phyloP scores from a whole-genome alignment of 2,113 vertebrate species.

The Calidris pygmaea region DNA sequence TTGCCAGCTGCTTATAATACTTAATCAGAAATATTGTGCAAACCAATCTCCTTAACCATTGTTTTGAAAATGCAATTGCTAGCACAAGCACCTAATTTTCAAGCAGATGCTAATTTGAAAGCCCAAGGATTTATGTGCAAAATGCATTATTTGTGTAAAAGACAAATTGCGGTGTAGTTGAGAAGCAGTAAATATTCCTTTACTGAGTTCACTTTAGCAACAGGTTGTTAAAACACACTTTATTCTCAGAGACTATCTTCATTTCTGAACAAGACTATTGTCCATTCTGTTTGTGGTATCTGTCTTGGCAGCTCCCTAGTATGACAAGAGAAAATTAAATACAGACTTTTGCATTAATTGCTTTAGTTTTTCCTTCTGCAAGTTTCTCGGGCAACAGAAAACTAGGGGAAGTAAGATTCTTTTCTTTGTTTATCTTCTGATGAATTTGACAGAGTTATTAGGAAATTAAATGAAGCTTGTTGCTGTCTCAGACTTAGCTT shows the following conservation, averaged over 20 bases:
- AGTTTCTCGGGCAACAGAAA: background rate
- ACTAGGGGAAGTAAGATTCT: background rate
- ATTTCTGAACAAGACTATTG: background rate
- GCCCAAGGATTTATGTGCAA: background rate
- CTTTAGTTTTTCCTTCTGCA: background rate
- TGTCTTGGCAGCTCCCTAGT: background rate
- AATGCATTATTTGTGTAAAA: background rate
- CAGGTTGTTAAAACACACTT: background rate
- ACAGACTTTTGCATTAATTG: background rate
- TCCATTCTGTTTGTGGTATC: background rate
- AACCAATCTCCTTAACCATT: background rate
- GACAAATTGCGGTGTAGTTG: background rate
- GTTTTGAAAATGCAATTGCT: background rate
- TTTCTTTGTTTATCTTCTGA: background rate
- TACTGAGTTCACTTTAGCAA: background rate
- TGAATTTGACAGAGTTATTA: background rate
- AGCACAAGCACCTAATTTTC: background rate
- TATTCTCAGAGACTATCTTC: background rate
- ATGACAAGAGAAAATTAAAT: background rate
- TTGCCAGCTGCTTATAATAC: background rate
- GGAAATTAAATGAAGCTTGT: background rate
- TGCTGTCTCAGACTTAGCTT: background rate
- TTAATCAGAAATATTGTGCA: background rate
- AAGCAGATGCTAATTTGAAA: background rate
- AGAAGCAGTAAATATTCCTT: background rate